Evolutionary conservation across 1,140 invertebrate genomes (phyloP).

Genomic region (Bemisia tabaci): DNA sequence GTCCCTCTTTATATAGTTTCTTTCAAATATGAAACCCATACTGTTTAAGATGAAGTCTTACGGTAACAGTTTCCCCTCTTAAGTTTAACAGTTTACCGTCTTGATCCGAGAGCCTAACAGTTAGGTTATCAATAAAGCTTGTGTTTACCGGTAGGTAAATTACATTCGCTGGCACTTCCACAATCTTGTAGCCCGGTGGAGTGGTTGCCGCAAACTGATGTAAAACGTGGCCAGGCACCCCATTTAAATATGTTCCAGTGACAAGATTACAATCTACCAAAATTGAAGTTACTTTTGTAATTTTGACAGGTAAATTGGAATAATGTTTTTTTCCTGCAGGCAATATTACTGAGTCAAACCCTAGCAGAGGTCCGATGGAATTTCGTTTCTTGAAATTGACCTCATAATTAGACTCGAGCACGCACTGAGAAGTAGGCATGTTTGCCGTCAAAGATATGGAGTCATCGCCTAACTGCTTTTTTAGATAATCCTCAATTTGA

Average conservation of each 20-base stretch:
- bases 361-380: not conserved
- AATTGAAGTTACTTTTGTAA: slow-evolving; percentile 21
- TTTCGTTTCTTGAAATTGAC: not conserved
- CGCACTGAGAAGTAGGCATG: not conserved
- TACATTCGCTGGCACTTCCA: slow-evolving; percentile 23
- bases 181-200: slow-evolving; percentile 23
- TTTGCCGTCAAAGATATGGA: not conserved
- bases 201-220: slow-evolving; percentile 18
- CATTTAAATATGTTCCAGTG: slow-evolving; percentile 17
- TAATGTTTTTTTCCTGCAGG: slow-evolving; percentile 1
- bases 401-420: not conserved
- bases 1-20: not conserved
- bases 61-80: slow-evolving; percentile 20
- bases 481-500: not conserved
- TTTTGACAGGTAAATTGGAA: slow-evolving; percentile 17
- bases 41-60: slow-evolving; percentile 17
- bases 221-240: slow-evolving; percentile 14
- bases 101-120: slow-evolving; percentile 22
- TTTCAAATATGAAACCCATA: slow-evolving; percentile 15
- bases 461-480: not conserved
- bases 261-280: slow-evolving; percentile 21
- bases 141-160: slow-evolving; percentile 27
- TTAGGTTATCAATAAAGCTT: slow-evolving; percentile 18
- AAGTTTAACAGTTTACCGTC: slow-evolving; percentile 23
- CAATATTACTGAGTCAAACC: not conserved